Base-by-base conservation (phyloP, 1,140 invertebrate genomes). In the Pseudachorutes palmiensis region DNA sequence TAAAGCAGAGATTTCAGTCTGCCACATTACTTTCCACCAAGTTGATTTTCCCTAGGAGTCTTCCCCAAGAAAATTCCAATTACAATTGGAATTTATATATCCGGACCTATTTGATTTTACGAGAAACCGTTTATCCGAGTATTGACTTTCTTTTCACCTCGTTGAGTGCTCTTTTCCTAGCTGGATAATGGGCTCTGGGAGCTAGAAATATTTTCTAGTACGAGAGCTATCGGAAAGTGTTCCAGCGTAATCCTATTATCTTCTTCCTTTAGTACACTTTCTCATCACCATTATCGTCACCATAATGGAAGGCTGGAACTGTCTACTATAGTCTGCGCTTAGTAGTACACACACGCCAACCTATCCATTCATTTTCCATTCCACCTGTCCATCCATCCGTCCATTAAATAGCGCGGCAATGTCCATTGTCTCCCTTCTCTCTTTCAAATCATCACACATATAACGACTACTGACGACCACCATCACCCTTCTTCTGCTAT, bases 41-140 rank as follows among this genome's bases (percentile, higher is more conserved):
- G 14, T 55, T 55, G 12, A 5, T 12, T 55, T 55, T 61, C 14
- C 24, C n/a, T 14, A 29, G 32, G 59, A 61, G 32, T 9, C 29
- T 14, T 9, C 14, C 5, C 9, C 14, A 12, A 29, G n/a, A 65
- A 33, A 74, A 74, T 74, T 74, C 72, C 72, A 74, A 74, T 74
- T 74, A 74, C 72, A 74, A 74, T 74, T 71, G 72, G 72, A 74
- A 74, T 74, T 74, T 74, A 74, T 74, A 74, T 74, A 71, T 71
- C 72, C 70, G 45, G 49, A 49, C 67, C 69, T 68, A 74, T 74
- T 74, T 74, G 72, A 51, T 63, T 74, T 74, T 74, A 74, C 72
- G 70, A 74, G 72, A 70, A 74, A 74, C 72, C 72, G 72, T 74
- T 74, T 74, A 74, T 74, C 72, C 69, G 62, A 73, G 69, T 74